Evolutionary conservation across 2,797 vertebrate genomes (phyloP).

Genomic region (Poecilia wingei): DNA sequence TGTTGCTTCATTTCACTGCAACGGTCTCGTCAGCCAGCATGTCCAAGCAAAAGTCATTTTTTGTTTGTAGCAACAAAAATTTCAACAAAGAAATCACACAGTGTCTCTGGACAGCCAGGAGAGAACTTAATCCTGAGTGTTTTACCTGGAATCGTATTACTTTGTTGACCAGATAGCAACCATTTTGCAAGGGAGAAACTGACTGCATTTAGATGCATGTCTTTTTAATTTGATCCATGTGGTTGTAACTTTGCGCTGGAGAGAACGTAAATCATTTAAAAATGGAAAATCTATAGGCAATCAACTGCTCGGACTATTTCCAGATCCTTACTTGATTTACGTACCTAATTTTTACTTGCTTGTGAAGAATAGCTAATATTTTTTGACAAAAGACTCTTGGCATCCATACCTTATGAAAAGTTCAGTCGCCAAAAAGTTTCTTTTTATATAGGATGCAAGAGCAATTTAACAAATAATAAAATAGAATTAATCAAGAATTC

Average conservation of each 20-base stretch:
- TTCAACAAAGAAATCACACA: neutral
- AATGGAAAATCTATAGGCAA: neutral
- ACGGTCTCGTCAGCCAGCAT: slow-evolving; percentile 14
- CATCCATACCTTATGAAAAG: neutral
- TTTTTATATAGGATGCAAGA: neutral
- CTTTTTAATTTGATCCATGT: neutral
- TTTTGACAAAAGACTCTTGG: neutral
- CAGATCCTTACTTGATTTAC: neutral
- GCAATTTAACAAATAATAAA: neutral
- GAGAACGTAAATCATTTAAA: neutral
- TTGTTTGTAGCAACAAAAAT: neutral
- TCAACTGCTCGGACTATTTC: neutral
- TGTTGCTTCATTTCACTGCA: slow-evolving; percentile 23
- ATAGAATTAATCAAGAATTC: neutral
- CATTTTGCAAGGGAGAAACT: neutral
- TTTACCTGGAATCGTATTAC: neutral
- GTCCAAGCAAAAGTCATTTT: slow-evolving; percentile 10
- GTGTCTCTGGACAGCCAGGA: neutral
- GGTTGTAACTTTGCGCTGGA: neutral
- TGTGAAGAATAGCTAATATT: neutral
- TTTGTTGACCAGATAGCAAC: neutral
- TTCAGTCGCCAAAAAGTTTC: neutral
- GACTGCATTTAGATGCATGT: neutral
- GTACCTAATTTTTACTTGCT: neutral
- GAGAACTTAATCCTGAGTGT: neutral